Evolutionary conservation across 2,888 invertebrate genomes (phyloP).

Genomic region (Polymixis lichenea): DNA sequence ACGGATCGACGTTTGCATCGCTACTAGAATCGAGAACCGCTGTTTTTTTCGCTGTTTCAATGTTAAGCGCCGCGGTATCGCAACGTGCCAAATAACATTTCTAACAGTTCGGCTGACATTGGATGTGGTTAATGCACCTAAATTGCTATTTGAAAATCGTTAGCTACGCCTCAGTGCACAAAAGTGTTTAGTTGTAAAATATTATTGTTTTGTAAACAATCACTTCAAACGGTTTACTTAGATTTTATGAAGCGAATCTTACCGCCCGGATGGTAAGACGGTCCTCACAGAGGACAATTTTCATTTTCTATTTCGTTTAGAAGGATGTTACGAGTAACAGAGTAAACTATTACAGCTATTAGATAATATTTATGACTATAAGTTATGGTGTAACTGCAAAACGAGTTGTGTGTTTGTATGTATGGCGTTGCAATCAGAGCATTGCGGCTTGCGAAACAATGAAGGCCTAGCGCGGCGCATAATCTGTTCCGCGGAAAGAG

Average conservation of each 20-base stretch:
- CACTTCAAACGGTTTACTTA: background rate
- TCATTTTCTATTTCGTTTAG: background rate
- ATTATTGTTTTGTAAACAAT: constrained; percentile 35
- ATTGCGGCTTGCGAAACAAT: constrained; percentile 87
- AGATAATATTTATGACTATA: constrained; percentile 63
- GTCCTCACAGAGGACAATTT: background rate
- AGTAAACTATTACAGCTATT: constrained; percentile 50
- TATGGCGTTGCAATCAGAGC: constrained; percentile 88
- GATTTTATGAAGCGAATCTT: background rate
- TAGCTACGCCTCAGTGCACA: constrained; percentile 56
- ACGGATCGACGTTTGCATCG: constrained; percentile 78
- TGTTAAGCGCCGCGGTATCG: constrained; percentile 76
- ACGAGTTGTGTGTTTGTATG: constrained; percentile 74
- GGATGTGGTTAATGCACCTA: constrained; percentile 71
- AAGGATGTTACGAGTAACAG: constrained; percentile 22
- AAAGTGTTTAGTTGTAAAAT: constrained; percentile 45
- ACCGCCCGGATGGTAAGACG: background rate
- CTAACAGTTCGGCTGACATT: constrained; percentile 75
- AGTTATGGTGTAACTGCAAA: constrained; percentile 80
- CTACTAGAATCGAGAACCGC: constrained; percentile 73
- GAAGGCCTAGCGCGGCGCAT: constrained; percentile 79
- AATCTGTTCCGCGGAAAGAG: constrained; percentile 84
- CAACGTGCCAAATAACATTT: constrained; percentile 73
- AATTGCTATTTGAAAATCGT: constrained; percentile 66
- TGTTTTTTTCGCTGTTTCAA: constrained; percentile 83